Conservation (phyloP, 2,797 vertebrate species). For the Acrossocheilus fasciatus region DNA sequence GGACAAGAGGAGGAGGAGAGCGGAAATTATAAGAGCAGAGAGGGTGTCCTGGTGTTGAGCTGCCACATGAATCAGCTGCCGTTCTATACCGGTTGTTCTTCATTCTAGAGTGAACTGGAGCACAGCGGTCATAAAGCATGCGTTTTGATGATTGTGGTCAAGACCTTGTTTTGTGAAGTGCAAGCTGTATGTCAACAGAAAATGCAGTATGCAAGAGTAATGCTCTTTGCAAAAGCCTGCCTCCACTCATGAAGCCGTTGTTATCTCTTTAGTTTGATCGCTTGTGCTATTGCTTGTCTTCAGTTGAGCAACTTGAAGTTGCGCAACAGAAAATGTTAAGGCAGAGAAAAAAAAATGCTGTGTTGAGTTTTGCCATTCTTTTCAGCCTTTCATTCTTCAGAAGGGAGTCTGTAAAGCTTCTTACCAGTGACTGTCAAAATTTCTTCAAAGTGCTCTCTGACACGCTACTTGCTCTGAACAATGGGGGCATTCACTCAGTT, state of each 20-base stretch:
- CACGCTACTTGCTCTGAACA: slow-evolving; percentile 35
- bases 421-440: slow-evolving; percentile 13
- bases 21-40: slow-evolving; percentile 1
- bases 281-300: slow-evolving; percentile 16
- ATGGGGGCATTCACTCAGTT: slow-evolving; percentile 37
- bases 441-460: slow-evolving; percentile 36
- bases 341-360: background rate
- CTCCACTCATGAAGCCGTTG: background rate
- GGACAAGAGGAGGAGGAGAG: slow-evolving; percentile 19
- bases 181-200: slow-evolving; percentile 29
- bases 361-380: slow-evolving; percentile 1
- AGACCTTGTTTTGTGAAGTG: slow-evolving; percentile 32
- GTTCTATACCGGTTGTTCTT: slow-evolving; percentile 42
- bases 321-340: background rate
- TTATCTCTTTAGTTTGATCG: slow-evolving; percentile 15
- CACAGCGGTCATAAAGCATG: slow-evolving; percentile 29
- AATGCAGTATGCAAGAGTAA: slow-evolving; percentile 37
- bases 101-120: slow-evolving; percentile 18
- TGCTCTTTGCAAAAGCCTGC: background rate
- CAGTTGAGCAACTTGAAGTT: background rate
- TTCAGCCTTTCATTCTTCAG: background rate
- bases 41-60: slow-evolving; percentile 9
- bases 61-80: slow-evolving; percentile 42
- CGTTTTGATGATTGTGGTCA: slow-evolving; percentile 24
- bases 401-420: slow-evolving; percentile 14